Conservation (phyloP, 2,888 invertebrate genomes). For the Siphonodentalium dalli region DNA sequence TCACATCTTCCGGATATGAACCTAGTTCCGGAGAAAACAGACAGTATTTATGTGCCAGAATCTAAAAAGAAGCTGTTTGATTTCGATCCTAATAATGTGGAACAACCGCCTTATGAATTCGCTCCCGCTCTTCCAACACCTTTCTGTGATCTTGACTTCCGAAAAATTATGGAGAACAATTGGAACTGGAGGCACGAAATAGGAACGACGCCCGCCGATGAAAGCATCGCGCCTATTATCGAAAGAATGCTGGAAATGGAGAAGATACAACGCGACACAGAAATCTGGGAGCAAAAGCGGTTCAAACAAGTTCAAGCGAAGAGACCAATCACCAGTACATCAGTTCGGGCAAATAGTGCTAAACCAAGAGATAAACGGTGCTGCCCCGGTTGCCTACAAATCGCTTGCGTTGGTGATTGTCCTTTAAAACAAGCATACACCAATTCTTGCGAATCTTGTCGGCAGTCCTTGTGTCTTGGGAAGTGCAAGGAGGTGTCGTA, state of each 20-base stretch:
- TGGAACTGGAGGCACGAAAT: slow-evolving; percentile 43
- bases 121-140: slow-evolving; percentile 40
- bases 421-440: slow-evolving; percentile 42
- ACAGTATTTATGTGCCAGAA: slow-evolving; percentile 48
- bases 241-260: slow-evolving; percentile 49
- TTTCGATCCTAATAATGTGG: slow-evolving; percentile 49
- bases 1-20: slow-evolving; percentile 42
- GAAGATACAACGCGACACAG: slow-evolving; percentile 44
- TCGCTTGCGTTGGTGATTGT: slow-evolving; percentile 55
- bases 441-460: slow-evolving; percentile 38
- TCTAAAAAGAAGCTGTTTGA: slow-evolving; percentile 46
- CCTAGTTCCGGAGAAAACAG: slow-evolving; percentile 52
- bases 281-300: slow-evolving; percentile 46
- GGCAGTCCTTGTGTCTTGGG: slow-evolving; percentile 41
- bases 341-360: slow-evolving; percentile 28
- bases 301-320: slow-evolving; percentile 29
- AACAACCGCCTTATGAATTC: slow-evolving; percentile 47
- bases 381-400: slow-evolving; percentile 48
- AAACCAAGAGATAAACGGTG: slow-evolving; percentile 42
- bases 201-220: slow-evolving; percentile 27
- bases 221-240: slow-evolving; percentile 32
- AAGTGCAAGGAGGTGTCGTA: slow-evolving; percentile 41
- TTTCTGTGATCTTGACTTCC: slow-evolving; percentile 39
- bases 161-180: slow-evolving; percentile 37
- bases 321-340: slow-evolving; percentile 25